These are phyloP conservation scores for Indicator maculatus DNA, from an alignment of 2,113 vertebrate species.

Conservation along the genomic window DNA sequence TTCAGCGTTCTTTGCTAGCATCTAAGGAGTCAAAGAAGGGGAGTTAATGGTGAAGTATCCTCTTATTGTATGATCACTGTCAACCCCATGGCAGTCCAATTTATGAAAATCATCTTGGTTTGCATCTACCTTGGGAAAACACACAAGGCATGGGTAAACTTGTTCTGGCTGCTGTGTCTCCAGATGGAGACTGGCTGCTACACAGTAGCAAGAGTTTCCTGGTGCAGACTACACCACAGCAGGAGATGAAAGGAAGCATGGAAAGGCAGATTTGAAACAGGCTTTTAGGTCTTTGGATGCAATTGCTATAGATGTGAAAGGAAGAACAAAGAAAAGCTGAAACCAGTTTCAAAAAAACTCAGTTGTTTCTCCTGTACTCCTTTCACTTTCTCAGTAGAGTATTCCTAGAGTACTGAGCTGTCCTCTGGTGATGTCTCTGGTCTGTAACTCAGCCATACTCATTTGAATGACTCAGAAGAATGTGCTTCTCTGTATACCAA, in stretches of 20 bases:
- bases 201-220: background rate
- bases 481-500: background rate
- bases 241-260: background rate
- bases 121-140: background rate
- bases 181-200: background rate
- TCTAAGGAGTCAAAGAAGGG: background rate
- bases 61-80: background rate
- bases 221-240: background rate
- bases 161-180: background rate
- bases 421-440: background rate
- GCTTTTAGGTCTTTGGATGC: background rate
- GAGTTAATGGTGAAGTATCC: background rate
- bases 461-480: background rate
- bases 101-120: background rate
- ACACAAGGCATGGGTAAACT: background rate
- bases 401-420: background rate
- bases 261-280: background rate
- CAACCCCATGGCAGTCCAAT: background rate
- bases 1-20: background rate
- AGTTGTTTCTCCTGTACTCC: background rate
- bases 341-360: background rate
- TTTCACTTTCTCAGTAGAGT: background rate
- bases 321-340: background rate
- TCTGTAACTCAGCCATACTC: background rate
- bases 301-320: background rate